These are phyloP conservation scores for Remorina albescens DNA, from an alignment of 2,797 vertebrate species.

Conservation along the genomic window DNA sequence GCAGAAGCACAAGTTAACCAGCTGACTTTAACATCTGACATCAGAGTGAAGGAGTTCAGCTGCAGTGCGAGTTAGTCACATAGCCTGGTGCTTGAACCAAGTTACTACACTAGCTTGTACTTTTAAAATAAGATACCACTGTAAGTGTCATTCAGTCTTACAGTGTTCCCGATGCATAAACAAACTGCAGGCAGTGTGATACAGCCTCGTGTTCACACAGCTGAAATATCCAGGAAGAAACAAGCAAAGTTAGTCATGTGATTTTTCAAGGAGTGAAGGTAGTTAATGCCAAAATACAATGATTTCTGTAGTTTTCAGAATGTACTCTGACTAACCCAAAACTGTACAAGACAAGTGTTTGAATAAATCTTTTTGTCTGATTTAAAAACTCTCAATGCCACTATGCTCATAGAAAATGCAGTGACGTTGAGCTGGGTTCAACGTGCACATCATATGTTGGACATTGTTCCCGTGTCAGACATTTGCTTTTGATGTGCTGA, in stretches of 20 bases:
- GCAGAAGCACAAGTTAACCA: background rate
- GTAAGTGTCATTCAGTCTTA: too few relatives aligned
- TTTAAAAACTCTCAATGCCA: background rate
- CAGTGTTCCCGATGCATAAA: too few relatives aligned
- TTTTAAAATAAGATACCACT: too few relatives aligned
- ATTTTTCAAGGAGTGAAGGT: constrained; percentile 7
- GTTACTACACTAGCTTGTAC: background rate
- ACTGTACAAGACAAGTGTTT: background rate
- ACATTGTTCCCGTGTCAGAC: constrained; percentile 24
- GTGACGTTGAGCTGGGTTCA: constrained; percentile 67
- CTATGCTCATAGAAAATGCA: background rate
- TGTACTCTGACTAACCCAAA: constrained; percentile 27
- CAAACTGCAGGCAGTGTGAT: background rate
- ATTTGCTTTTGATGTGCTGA: constrained; percentile 32
- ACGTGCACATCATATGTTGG: constrained; percentile 34
- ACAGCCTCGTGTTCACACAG: background rate
- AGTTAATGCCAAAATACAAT: background rate
- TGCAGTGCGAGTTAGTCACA: too few relatives aligned
- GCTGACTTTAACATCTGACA: background rate
- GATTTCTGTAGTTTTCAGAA: constrained; percentile 18
- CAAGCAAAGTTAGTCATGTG: background rate
- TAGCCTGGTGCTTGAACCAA: background rate
- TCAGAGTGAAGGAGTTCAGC: too few relatives aligned
- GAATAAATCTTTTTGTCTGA: background rate
- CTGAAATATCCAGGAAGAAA: constrained; percentile 16